Conservation (phyloP, 2,888 invertebrate species). For the Philaethria dido region DNA sequence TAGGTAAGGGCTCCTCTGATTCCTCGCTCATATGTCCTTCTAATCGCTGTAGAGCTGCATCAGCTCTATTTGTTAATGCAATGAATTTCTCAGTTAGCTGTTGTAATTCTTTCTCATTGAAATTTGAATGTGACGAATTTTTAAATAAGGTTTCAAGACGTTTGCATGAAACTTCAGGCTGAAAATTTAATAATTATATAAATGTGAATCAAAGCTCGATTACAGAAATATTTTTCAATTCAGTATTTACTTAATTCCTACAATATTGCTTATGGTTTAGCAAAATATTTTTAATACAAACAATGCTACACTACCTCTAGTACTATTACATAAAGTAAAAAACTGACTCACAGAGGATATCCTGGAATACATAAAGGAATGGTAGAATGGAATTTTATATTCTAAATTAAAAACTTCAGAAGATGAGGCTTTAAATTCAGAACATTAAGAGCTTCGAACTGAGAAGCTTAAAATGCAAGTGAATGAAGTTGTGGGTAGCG, state of each 20-base stretch:
- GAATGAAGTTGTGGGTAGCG: too few species aligned
- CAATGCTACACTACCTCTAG: too few species aligned
- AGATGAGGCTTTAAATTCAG: too few species aligned
- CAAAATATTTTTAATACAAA: too few species aligned
- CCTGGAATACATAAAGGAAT: too few species aligned
- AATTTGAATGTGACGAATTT: constrained; percentile 64
- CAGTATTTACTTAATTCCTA: not conserved
- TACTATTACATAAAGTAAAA: too few species aligned
- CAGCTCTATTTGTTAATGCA: constrained; percentile 73
- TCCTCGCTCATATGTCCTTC: constrained; percentile 66
- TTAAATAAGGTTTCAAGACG: constrained; percentile 69
- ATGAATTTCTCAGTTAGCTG: constrained; percentile 77
- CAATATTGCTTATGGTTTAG: too few species aligned
- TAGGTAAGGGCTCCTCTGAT: constrained; percentile 53
- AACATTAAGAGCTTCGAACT: too few species aligned
- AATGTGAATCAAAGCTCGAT: not conserved
- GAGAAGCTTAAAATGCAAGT: too few species aligned
- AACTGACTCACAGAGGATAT: too few species aligned
- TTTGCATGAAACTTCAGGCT: constrained; percentile 70
- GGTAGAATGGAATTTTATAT: too few species aligned
- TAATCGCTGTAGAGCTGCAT: constrained; percentile 70
- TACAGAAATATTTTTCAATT: not conserved
- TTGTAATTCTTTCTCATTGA: constrained; percentile 71
- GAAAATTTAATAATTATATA: constrained; percentile 33
- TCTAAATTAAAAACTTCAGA: too few species aligned